phyloP scores from a whole-genome alignment of 1,140 invertebrate species.

The Halictus rubicundus region DNA sequence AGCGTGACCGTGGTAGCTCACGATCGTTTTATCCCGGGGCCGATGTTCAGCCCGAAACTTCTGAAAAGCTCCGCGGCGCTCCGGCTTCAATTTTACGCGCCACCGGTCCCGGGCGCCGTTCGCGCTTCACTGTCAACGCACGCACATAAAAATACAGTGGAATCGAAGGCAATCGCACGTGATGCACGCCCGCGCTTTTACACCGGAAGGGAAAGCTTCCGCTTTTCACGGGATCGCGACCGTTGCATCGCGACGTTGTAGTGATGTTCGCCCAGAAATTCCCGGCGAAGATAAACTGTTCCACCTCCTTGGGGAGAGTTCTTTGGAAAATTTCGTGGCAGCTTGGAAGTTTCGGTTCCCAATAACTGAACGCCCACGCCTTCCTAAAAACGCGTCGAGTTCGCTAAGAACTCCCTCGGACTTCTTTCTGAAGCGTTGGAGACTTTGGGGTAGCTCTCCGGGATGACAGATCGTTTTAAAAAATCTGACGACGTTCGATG shows the following conservation, averaged over 20 bases:
- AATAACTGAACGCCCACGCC: neutral
- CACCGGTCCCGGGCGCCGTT: neutral
- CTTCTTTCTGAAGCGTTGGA: neutral
- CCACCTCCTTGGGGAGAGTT: constrained; percentile 23
- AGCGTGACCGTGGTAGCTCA: constrained; percentile 3
- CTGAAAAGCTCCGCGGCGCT: neutral
- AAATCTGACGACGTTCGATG: too few species aligned
- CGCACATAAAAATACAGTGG: constrained; percentile 16
- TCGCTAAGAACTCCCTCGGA: neutral
- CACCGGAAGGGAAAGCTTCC: constrained; percentile 24
- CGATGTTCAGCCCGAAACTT: neutral
- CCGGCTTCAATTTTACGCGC: constrained; percentile 21
- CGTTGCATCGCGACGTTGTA: constrained; percentile 41
- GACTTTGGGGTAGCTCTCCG: neutral
- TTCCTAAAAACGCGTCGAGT: constrained; percentile 18
- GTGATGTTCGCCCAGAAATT: constrained; percentile 41
- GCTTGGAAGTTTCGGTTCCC: neutral
- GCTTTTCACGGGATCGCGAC: constrained; percentile 39
- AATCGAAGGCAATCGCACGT: constrained; percentile 34
- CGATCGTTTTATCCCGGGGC: neutral
- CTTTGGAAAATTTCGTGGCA: constrained; percentile 45
- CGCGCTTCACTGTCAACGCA: neutral
- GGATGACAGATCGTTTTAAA: neutral
- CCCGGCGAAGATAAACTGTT: constrained; percentile 49
- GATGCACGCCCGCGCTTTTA: constrained; percentile 28